Evolutionary conservation across 2,113 vertebrate species (phyloP).

Genomic region (Carassius auratus): DNA sequence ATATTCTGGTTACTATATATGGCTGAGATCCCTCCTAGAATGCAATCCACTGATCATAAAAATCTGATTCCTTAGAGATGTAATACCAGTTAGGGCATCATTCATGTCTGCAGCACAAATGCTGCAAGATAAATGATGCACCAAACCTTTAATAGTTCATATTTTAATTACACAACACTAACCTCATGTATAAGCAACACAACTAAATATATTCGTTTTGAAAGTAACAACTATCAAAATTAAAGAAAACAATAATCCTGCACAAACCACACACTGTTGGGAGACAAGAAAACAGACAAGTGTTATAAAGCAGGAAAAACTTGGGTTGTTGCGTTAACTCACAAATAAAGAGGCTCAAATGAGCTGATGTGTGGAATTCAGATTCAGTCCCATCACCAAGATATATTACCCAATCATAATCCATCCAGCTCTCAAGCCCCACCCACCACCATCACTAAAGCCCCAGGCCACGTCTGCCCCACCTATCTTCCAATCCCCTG

Average conservation of each 20-base stretch:
- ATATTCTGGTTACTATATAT: too few species aligned
- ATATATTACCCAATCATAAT: slow-evolving; percentile 16
- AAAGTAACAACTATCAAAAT: neutral
- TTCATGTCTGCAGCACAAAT: too few species aligned
- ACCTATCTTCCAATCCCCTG: slow-evolving; percentile 59
- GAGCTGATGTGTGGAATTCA: slow-evolving; percentile 2
- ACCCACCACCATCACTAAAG: slow-evolving; percentile 26
- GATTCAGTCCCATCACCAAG: slow-evolving; percentile 22
- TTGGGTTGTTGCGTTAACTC: neutral
- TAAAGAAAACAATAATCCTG: neutral
- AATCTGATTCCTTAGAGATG: too few species aligned
- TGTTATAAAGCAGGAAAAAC: neutral
- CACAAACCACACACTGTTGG: neutral
- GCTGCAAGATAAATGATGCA: neutral
- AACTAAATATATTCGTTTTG: neutral
- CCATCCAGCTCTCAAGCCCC: neutral
- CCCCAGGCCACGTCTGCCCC: slow-evolving; percentile 46
- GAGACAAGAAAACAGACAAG: neutral
- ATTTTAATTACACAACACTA: neutral
- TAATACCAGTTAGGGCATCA: too few species aligned
- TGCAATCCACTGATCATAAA: too few species aligned
- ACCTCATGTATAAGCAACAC: neutral
- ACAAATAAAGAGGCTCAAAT: slow-evolving; percentile 11
- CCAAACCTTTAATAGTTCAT: neutral
- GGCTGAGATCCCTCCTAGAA: too few species aligned